A percentile compares a stretch with the other conserved stretches of the same genome.
Evolutionary conservation across 2,888 invertebrate species (phyloP).

Genomic region (Nasonovia ribisnigri): DNA sequence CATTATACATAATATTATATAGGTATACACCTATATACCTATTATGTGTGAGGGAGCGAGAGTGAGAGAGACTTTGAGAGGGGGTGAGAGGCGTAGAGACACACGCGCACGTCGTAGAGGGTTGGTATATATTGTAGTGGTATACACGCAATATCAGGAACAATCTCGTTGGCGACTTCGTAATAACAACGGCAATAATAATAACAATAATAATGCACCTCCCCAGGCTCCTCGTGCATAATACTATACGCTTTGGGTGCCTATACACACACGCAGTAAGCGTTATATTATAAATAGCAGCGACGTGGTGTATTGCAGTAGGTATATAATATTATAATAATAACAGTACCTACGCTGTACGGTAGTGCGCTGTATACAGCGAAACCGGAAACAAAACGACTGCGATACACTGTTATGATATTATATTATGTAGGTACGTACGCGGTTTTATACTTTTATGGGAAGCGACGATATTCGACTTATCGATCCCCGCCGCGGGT

Average conservation of each 20-base stretch:
- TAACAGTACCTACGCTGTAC: neutral
- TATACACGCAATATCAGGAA: neutral
- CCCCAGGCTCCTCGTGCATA: neutral
- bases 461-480: too few species aligned
- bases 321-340: too few species aligned
- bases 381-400: constrained; percentile 12
- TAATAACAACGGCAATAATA: constrained; percentile 12
- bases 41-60: too few species aligned
- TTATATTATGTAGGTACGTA: too few species aligned
- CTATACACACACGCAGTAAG: neutral
- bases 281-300: neutral
- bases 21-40: too few species aligned
- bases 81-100: neutral
- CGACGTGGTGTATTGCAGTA: neutral
- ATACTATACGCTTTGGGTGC: neutral
- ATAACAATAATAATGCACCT: neutral
- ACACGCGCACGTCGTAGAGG: neutral
- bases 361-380: neutral
- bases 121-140: neutral
- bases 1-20: too few species aligned
- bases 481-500: neutral
- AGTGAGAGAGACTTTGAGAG: neutral
- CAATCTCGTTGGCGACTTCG: neutral
- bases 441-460: too few species aligned
- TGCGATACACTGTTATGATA: neutral